phyloP scores from a whole-genome alignment of 2,888 invertebrate species.

The Sphecodes monilicornis region DNA sequence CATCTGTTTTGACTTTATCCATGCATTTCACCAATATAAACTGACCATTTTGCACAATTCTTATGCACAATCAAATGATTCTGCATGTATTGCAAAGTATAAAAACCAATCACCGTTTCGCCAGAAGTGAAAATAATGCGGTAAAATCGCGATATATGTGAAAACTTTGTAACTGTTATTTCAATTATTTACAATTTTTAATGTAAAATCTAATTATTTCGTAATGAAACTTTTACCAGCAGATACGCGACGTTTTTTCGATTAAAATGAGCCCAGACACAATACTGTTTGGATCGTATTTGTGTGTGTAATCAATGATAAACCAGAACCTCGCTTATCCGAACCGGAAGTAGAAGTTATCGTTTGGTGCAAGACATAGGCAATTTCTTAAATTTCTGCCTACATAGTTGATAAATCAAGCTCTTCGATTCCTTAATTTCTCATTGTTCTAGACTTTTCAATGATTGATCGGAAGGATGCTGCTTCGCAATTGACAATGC shows the following conservation, averaged over 20 bases:
- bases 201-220: background rate
- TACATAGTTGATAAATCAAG: too few relatives aligned
- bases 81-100: too few relatives aligned
- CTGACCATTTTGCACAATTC: too few relatives aligned
- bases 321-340: background rate
- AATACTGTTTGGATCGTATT: background rate
- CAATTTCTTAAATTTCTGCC: background rate
- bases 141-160: too few relatives aligned
- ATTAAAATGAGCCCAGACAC: background rate
- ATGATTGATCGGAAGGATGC: background rate
- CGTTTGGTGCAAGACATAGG: background rate
- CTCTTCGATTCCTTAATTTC: background rate
- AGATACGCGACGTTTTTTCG: background rate
- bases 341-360: background rate
- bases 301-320: background rate
- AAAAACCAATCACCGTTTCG: too few relatives aligned
- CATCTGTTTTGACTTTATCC: too few relatives aligned
- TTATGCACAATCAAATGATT: too few relatives aligned
- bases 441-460: background rate
- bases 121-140: too few relatives aligned
- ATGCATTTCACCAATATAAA: too few relatives aligned
- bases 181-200: background rate
- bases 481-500: background rate
- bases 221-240: fast-evolving
- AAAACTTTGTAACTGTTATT: too few relatives aligned